Percentiles rank a stretch among this genome's conserved stretches.
Evolutionary conservation across 2,797 vertebrate species (phyloP).

Genomic region (Cossypha dichroa): DNA sequence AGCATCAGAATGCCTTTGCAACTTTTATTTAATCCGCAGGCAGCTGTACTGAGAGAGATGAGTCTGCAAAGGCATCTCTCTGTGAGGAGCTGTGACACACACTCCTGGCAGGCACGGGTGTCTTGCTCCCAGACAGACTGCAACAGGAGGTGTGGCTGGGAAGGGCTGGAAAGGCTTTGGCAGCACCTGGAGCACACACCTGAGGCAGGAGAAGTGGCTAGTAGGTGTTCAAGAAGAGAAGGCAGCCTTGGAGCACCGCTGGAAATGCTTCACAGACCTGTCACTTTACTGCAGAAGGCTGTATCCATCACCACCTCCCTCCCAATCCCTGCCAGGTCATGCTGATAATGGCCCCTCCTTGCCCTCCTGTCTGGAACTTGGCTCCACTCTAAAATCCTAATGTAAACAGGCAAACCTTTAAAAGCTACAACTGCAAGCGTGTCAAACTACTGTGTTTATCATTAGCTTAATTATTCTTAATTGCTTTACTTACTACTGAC

Average conservation of each 20-base stretch:
- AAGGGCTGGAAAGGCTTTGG: neutral
- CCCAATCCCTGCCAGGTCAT: too few species aligned
- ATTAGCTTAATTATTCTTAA: neutral
- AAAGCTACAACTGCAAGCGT: neutral
- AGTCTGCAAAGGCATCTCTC: neutral
- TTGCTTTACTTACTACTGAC: neutral
- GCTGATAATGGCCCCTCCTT: neutral
- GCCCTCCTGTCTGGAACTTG: neutral
- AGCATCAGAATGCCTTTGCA: neutral
- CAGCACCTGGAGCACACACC: neutral
- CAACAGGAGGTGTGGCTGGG: neutral
- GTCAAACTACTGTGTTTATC: neutral
- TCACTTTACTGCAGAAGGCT: rapidly evolving
- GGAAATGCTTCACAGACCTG: neutral
- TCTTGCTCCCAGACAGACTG: neutral
- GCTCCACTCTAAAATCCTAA: neutral
- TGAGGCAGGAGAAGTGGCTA: neutral
- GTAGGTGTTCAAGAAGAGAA: neutral
- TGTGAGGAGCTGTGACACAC: neutral
- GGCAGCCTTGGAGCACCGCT: neutral
- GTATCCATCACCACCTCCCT: neutral
- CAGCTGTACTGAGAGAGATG: neutral
- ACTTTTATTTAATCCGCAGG: neutral
- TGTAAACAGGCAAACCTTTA: neutral
- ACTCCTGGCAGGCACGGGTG: neutral